Conservation (phyloP, 2,113 vertebrate species). For the Genyomyrus donnyi region DNA sequence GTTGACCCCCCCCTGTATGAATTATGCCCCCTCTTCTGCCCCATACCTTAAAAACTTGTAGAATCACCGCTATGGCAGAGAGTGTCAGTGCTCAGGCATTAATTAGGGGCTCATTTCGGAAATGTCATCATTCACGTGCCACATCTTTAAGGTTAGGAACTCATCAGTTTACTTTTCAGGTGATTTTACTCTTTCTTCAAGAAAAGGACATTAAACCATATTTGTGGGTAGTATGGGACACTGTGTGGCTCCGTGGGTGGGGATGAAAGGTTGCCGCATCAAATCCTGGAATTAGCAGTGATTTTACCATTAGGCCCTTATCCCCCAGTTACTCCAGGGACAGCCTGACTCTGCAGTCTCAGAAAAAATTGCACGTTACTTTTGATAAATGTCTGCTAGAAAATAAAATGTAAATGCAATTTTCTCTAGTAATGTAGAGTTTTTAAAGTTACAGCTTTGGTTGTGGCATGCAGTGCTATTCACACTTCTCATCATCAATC, state of each 20-base stretch:
- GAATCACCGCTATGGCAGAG: background rate
- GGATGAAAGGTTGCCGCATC: background rate
- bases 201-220: background rate
- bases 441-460: background rate
- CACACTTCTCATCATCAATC: background rate
- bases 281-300: background rate
- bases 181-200: background rate
- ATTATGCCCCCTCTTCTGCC: background rate
- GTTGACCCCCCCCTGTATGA: background rate
- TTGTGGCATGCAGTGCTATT: background rate
- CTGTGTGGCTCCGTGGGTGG: background rate
- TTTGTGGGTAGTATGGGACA: background rate
- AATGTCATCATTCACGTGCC: background rate
- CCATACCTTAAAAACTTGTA: background rate
- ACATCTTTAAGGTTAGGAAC: background rate
- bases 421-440: background rate
- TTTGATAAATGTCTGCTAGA: background rate
- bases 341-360: background rate
- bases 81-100: background rate
- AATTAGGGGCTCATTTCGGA: background rate
- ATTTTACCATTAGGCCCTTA: background rate
- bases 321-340: background rate
- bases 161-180: background rate
- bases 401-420: background rate
- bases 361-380: background rate